Conservation (phyloP, 2,797 vertebrate species). For the Gymnopithys bicolor region DNA sequence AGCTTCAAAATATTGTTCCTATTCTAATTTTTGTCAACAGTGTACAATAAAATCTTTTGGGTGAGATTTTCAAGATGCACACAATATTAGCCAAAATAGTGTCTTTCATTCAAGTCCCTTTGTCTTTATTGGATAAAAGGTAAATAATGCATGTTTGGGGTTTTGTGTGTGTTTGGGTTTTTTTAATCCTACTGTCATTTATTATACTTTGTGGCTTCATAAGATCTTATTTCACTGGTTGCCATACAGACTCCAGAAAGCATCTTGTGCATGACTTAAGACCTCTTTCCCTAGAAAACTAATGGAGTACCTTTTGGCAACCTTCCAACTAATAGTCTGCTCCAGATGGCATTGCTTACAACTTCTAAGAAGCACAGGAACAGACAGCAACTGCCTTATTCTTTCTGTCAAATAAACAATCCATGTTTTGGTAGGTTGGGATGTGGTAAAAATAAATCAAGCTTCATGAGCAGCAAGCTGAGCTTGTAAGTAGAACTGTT, state of each 20-base stretch:
- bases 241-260: constrained; percentile 3
- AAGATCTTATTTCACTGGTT: neutral
- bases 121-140: neutral
- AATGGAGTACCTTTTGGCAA: constrained; percentile 35
- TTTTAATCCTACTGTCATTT: neutral
- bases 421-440: constrained; percentile 34
- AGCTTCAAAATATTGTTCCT: constrained; percentile 41
- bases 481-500: neutral
- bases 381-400: constrained; percentile 51
- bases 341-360: constrained; percentile 52
- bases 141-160: neutral
- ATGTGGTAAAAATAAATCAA: constrained; percentile 39
- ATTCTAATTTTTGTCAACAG: constrained; percentile 20
- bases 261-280: neutral
- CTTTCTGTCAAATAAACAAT: constrained; percentile 65
- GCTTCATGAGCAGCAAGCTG: neutral
- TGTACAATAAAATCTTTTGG: neutral
- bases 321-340: constrained; percentile 44
- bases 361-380: constrained; percentile 19
- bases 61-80: constrained; percentile 31
- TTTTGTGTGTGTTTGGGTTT: neutral
- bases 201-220: neutral
- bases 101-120: neutral
- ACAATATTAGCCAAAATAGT: neutral
- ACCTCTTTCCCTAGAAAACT: constrained; percentile 23